A percentile compares a stretch with the other conserved stretches of the same genome.
phyloP scores from a whole-genome alignment of 1,140 invertebrate species.

The Riptortus pedestris region DNA sequence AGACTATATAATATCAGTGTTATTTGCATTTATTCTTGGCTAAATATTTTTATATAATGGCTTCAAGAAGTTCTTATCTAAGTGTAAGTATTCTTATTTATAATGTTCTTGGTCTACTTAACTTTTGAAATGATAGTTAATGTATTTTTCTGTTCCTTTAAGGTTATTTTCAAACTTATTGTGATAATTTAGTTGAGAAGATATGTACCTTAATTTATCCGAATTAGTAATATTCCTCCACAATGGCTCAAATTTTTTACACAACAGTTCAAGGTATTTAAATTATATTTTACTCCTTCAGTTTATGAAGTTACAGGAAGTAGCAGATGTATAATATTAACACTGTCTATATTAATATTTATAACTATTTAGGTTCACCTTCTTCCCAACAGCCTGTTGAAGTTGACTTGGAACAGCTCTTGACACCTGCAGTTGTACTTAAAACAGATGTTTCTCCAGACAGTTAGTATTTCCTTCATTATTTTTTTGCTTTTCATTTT shows the following conservation, averaged over 20 bases:
- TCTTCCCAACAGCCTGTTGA: slow-evolving; percentile 9
- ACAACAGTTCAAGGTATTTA: slow-evolving; percentile 22
- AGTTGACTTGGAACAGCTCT: slow-evolving; percentile 2
- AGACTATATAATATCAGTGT: not conserved
- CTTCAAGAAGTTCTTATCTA: not conserved
- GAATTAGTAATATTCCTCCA: slow-evolving; percentile 19
- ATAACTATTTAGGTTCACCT: not conserved
- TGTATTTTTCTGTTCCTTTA: not conserved
- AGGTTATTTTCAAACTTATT: not conserved
- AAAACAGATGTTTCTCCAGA: slow-evolving; percentile 3
- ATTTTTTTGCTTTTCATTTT: not conserved
- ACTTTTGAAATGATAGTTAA: not conserved
- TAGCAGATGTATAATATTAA: too few species aligned
- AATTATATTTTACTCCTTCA: not conserved
- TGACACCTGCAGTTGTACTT: not conserved
- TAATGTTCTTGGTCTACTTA: not conserved
- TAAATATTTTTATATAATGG: slow-evolving; percentile 15
- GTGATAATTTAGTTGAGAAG: slow-evolving; percentile 7
- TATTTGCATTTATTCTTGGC: not conserved
- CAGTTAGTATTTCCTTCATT: not conserved
- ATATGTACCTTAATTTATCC: slow-evolving; percentile 13
- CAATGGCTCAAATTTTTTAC: slow-evolving; percentile 28
- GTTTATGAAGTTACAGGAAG: too few species aligned
- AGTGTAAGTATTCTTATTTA: not conserved
- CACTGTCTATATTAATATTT: not conserved